Percentiles rank a stretch among this genome's conserved stretches.
Evolutionary conservation across 1,140 invertebrate genomes (phyloP).

Genomic region (Ips nitidus): DNA sequence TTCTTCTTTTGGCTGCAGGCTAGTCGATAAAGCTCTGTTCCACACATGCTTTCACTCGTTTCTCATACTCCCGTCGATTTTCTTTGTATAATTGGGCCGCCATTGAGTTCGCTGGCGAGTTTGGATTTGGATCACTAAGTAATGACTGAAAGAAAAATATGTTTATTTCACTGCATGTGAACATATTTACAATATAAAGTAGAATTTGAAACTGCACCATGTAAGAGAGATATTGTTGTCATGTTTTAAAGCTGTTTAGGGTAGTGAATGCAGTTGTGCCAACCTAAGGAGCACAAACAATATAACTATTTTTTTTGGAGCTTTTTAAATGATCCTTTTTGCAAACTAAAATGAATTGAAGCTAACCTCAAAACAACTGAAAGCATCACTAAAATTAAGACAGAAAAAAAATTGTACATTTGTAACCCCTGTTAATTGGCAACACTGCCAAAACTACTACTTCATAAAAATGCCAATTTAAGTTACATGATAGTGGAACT

Average conservation of each 20-base stretch:
- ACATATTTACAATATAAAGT: too few relatives aligned
- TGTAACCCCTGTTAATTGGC: too few relatives aligned
- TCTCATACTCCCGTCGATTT: conserved; percentile 94
- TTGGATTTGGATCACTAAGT: conserved; percentile 95
- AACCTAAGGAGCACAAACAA: too few relatives aligned
- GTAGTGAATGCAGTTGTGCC: conserved; percentile 8
- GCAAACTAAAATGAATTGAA: too few relatives aligned
- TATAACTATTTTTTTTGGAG: too few relatives aligned
- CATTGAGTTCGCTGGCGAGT: conserved; percentile 94
- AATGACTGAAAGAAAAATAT: conserved; percentile 68
- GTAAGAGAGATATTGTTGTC: too few relatives aligned
- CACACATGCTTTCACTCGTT: conserved; percentile 94
- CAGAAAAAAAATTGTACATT: neutral
- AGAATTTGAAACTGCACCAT: neutral
- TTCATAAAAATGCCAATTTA: too few relatives aligned
- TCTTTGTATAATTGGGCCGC: conserved; percentile 96
- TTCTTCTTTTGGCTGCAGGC: conserved; percentile 47
- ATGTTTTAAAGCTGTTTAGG: neutral
- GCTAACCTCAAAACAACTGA: neutral
- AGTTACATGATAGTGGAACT: too few relatives aligned
- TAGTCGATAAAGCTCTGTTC: conserved; percentile 96
- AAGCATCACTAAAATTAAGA: neutral
- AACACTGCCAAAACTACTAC: too few relatives aligned
- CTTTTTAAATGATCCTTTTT: too few relatives aligned
- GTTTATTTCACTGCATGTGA: neutral